Base-by-base conservation (phyloP, 2,113 vertebrate genomes). In the Dolichotis patagonum region DNA sequence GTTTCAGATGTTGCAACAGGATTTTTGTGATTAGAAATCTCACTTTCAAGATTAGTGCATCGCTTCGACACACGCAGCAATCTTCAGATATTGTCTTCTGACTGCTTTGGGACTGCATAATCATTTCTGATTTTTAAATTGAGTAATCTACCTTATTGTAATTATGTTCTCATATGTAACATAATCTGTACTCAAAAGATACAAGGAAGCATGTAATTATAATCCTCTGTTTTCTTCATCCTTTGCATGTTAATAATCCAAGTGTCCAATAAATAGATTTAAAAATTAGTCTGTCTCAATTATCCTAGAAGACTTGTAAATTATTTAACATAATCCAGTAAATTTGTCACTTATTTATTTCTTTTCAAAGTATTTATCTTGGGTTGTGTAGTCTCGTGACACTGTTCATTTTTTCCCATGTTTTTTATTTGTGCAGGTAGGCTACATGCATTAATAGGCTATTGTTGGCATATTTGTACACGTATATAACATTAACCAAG, bases 91-190 rank as follows among this genome's bases (percentile, higher is more conserved):
- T 10, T 69, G 60, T 88, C n/a, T 75, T 75, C 8, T 77, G 8
- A 46, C 52, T 49, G 19, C n/a, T 71, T 62, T 82, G 10, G 9
- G 69, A 65, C 41, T 28, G 9, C 3, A 54, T n/a, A 30, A 91
- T 88, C 32, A 86, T 75, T 49, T 86, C 12, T 90, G n/a, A 65
- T 58, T 90, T 67, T 85, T 82, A 81, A 95, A 88, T 81, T 91
- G 16, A 17, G 49, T 77, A 85, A 84, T 80, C 89, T 5, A 22
- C 30, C 28, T 87, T 63, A 49, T 95, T 86, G 58, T 75, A 65
- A 88, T 87, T 73, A 86, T 88, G 86, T 93, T 88, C 52, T 46
- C 67, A 75, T 13, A n/a, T 69, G 7, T 46, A 54, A 80, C 63
- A 5, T 63, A 84, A 86, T 69, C 20, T 71, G 52, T 71, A 52